These are phyloP conservation scores for Calcarius ornatus DNA, from an alignment of 2,113 vertebrate species.

Conservation along the genomic window DNA sequence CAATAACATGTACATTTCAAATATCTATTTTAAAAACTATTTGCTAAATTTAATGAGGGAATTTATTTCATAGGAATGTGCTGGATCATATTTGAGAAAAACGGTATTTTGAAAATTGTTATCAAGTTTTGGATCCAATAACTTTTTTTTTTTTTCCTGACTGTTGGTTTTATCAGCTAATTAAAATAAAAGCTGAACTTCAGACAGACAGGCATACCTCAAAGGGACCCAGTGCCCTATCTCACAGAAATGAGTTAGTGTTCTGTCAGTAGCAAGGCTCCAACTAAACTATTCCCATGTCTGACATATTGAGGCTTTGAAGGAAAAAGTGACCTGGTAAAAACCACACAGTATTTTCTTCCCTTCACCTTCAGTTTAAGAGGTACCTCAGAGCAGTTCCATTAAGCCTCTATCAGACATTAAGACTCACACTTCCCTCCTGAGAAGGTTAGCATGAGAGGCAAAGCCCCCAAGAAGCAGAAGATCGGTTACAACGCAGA, in stretches of 20 bases:
- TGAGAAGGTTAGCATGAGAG: background rate
- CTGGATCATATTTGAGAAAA: background rate
- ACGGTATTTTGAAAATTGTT: background rate
- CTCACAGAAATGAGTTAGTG: background rate
- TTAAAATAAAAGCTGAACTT: background rate
- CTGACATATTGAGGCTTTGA: conserved; percentile 9
- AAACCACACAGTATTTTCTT: background rate
- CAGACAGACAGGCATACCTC: background rate
- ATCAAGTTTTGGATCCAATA: background rate
- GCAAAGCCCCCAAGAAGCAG: background rate
- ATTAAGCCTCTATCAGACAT: background rate
- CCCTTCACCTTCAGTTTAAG: background rate
- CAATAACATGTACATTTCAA: background rate
- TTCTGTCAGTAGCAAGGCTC: background rate
- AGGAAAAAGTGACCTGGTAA: background rate
- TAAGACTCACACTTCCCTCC: background rate
- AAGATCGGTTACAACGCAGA: background rate
- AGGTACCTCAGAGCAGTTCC: background rate
- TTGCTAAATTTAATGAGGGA: background rate
- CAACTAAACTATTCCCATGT: background rate
- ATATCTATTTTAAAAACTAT: background rate
- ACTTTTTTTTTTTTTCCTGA: background rate
- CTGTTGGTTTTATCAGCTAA: background rate
- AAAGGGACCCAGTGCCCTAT: background rate
- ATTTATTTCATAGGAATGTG: background rate